Evolutionary conservation across 2,797 vertebrate species (phyloP).

Genomic region (Furcifer pardalis): DNA sequence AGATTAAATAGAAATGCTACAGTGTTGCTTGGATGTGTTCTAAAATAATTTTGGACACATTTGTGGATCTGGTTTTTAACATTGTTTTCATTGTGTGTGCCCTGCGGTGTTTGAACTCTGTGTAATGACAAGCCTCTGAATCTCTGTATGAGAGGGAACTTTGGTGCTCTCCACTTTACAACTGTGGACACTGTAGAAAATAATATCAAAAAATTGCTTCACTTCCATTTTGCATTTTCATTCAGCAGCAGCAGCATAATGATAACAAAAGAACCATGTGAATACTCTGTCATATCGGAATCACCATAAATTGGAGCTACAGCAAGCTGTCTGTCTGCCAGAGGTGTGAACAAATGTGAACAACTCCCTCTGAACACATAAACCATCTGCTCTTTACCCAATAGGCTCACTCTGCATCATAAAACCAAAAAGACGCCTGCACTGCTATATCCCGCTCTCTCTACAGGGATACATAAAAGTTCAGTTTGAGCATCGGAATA

Average conservation of each 20-base stretch:
- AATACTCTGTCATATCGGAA: conserved; percentile 46
- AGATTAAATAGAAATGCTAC: not conserved
- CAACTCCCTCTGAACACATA: conserved; percentile 65
- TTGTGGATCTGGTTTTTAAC: not conserved
- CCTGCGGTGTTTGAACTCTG: not conserved
- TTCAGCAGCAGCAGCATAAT: not conserved
- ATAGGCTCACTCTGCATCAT: conserved; percentile 54
- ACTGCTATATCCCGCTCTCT: conserved; percentile 41
- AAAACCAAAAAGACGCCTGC: conserved; percentile 43
- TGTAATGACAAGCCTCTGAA: not conserved
- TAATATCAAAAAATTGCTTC: not conserved
- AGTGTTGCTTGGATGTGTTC: not conserved
- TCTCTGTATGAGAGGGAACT: not conserved
- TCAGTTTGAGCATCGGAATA: conserved; percentile 30
- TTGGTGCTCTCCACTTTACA: not conserved
- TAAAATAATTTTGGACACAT: not conserved
- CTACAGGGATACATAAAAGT: conserved; percentile 38
- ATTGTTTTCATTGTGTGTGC: too few species aligned
- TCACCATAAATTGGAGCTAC: conserved; percentile 58
- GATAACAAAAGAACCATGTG: conserved; percentile 36
- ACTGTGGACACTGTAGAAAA: not conserved
- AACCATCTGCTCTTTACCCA: conserved; percentile 73
- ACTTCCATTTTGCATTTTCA: conserved; percentile 29
- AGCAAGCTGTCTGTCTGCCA: conserved; percentile 67
- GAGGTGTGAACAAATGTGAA: conserved; percentile 70